Percentiles rank a stretch among this genome's conserved stretches.
Evolutionary conservation across 2,888 invertebrate genomes (phyloP).

Genomic region (Macropis europaea): DNA sequence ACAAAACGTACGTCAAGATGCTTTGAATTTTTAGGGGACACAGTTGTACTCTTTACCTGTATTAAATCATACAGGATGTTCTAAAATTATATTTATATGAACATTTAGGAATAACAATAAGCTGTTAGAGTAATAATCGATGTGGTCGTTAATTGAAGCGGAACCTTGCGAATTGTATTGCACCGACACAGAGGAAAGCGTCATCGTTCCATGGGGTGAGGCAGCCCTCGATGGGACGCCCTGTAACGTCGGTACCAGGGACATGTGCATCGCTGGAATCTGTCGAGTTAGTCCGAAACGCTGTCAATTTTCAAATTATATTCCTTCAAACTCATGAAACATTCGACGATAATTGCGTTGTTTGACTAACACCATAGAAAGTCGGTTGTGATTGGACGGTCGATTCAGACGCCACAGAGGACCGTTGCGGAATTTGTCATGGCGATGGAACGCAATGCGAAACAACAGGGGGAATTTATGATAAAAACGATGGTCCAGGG

Average conservation of each 20-base stretch:
- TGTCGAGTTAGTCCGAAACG: conserved; percentile 84
- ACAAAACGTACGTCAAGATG: no score
- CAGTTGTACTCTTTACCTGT: no score
- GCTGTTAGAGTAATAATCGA: conserved; percentile 1
- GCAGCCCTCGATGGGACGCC: conserved; percentile 84
- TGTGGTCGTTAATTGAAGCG: conserved; percentile 67
- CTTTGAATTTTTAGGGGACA: no score
- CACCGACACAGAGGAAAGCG: conserved; percentile 82
- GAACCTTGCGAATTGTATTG: conserved; percentile 84
- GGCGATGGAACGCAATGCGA: conserved; percentile 86
- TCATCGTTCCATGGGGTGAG: conserved; percentile 83
- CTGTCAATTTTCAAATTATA: no score
- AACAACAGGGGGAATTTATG: conserved; percentile 82
- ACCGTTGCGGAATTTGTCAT: conserved; percentile 85
- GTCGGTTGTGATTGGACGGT: conserved; percentile 86
- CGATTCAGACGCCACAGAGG: conserved; percentile 84
- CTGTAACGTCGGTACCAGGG: conserved; percentile 83
- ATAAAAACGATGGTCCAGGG: conserved; percentile 79
- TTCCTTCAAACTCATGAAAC: not conserved
- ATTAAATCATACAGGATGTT: no score
- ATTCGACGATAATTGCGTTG: not conserved
- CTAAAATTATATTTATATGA: no score
- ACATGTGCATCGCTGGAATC: conserved; percentile 84
- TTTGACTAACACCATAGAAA: conserved; percentile 79
- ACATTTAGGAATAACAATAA: no score